Evolutionary conservation across 2,797 vertebrate genomes (phyloP).

Genomic region (Myotis planiceps): DNA sequence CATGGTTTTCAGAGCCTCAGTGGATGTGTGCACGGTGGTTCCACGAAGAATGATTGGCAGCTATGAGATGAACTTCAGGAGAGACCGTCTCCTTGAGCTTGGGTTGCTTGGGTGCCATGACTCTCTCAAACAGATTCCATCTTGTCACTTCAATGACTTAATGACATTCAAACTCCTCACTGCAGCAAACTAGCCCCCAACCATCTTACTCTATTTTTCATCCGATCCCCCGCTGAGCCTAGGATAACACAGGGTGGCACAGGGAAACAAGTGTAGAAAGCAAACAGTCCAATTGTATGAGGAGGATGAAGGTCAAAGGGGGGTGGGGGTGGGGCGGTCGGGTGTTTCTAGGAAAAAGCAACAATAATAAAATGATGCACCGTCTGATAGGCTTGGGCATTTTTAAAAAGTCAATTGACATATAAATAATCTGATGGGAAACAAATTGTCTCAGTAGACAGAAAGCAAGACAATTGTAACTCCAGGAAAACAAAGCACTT

Average conservation of each 20-base stretch:
- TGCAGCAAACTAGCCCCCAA: background rate
- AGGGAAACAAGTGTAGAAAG: background rate
- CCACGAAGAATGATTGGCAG: background rate
- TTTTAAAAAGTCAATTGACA: background rate
- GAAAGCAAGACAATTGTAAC: background rate
- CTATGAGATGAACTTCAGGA: background rate
- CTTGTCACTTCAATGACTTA: background rate
- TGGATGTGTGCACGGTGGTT: background rate
- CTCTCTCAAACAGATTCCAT: background rate
- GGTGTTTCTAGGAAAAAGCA: background rate
- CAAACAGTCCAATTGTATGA: background rate
- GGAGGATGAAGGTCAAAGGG: background rate
- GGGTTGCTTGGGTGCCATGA: background rate
- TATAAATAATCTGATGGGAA: background rate
- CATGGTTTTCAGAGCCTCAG: background rate
- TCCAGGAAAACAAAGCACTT: constrained; percentile 24
- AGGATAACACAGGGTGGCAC: too few species aligned
- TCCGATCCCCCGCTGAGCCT: background rate
- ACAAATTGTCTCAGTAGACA: background rate
- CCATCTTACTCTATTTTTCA: background rate
- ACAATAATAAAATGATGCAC: background rate
- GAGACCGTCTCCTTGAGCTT: background rate
- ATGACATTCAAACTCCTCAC: background rate
- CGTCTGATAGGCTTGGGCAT: background rate
- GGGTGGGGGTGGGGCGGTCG: fast-evolving